Evolutionary conservation across 2,888 invertebrate species (phyloP), one percentile per base, ranked within the genome.

Genomic region (Thymelicus acteon): DNA sequence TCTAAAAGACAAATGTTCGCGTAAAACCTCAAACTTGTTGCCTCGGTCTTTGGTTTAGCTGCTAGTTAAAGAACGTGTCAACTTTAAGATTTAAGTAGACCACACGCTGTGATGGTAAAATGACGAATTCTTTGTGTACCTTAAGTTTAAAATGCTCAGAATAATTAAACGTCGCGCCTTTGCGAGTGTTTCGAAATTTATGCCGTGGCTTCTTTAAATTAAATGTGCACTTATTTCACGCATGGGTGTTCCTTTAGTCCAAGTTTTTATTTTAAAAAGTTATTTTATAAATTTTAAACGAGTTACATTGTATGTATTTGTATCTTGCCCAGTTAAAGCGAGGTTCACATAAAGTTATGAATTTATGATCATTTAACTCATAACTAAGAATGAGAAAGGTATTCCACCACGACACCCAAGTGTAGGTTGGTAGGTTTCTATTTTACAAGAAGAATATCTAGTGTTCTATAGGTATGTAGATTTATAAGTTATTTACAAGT

Each of bases 21-120:
- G 79, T 87, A 85, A 88, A 86, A 74, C 78, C 44, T 61, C 71
- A 75, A 77, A 84, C 72, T 78, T 80, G 79, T 84, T 76, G 78
- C 71, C 76, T 52, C 31, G 57, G 31, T 57, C 44, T 19, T 19
- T 13, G 24, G 47, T 54, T 48, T 52, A 12, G 44, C 44, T 44
- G 44, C 39, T n/a, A 19, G 15, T 62, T 62, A 81, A 80, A 77
- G 73, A 80, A 83, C 54, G 57, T 74, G 73, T 67, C 66, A 74
- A 63, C 52, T 49, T 54, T 61, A 61, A 73, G 72, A 76, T 72
- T 75, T 67, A 73, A 72, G 73, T 73, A 71, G 72, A 62, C 58
- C 58, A 58, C 58, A 58, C 58, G 58, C 58, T 58, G 58, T 7
- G 58, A 24, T 58, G 39, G 39, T 4, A 31, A 39, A 37, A 39